Conservation (phyloP, 2,113 vertebrate species). For the Corythornis vintsioides region DNA sequence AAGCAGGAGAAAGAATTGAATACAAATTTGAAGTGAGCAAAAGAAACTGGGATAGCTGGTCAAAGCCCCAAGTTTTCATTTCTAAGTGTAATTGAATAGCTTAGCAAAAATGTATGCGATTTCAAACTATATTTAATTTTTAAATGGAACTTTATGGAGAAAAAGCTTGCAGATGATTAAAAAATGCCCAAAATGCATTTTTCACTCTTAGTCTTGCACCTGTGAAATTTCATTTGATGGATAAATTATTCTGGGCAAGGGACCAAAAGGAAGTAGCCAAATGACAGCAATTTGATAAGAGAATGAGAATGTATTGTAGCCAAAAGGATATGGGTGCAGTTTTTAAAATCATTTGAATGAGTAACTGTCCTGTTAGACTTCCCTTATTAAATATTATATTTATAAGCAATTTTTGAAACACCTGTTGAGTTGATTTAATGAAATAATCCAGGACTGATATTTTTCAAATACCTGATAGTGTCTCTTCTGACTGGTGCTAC, state of each 20-base stretch:
- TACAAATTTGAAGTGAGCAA: not conserved
- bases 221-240: not conserved
- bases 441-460: not conserved
- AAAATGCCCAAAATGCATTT: not conserved
- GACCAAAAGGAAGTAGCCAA: not conserved
- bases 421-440: not conserved
- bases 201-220: not conserved
- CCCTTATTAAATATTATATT: not conserved
- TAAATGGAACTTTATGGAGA: not conserved
- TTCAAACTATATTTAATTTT: not conserved
- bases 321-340: not conserved
- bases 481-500: not conserved
- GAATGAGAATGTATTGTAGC: not conserved
- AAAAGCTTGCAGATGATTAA: not conserved
- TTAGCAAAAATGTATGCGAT: not conserved
- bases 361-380: not conserved
- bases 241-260: not conserved
- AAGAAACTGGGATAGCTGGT: not conserved
- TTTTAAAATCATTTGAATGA: not conserved
- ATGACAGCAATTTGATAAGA: not conserved
- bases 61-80: not conserved
- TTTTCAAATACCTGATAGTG: not conserved
- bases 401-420: not conserved
- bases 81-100: not conserved
- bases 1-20: not conserved